Evolutionary conservation across 2,888 invertebrate genomes (phyloP), one percentile per base, ranked within the genome.

Genomic region (Apodemia duryi): DNA sequence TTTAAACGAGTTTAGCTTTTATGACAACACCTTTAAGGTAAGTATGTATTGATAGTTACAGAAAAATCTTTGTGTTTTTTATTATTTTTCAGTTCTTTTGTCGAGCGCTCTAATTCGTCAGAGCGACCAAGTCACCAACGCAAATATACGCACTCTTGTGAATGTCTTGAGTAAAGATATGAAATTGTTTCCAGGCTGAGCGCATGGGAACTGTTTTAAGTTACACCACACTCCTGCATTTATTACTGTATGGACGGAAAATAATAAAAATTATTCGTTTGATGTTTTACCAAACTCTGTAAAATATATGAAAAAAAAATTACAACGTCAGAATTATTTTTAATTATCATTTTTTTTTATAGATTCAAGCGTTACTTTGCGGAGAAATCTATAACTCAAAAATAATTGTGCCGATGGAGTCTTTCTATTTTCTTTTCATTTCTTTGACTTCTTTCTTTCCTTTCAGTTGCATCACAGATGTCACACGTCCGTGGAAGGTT

Each of bases 161-260:
- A 91, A 91, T 89, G 80, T 77, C 73, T 89, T 91, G 85, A 79
- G 91, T 88, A 86, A 91, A 91, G 88, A 85, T 81, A 80, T 82
- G 87, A 88, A 88, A 88, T 88, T 90, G 88, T 89, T 89, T 88
- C 88, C 85, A 84, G 75, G 72, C 75, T 69, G 72, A 75, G 74
- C 74, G 75, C 86, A 84, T 90, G 90, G 90, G 91, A 90, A 90
- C 82, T 63, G 63, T 66, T 51, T 57, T 11, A 57, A 11, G 11
- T 11, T 32, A 28, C 49, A 46, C 32, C 46, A 62, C 13, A 46
- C 29, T 61, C 28, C 9, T 61, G 7, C 9, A 28, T 46, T 52
- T 6, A 52, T 28, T 52, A n/a, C n/a, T 49, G 49, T n/a, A 49
- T 49, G 6, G 49, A 6, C 6, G n/a, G 49, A 49, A 49, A 49